These are phyloP conservation scores for Dasyurus viverrinus DNA, from an alignment of 2,113 vertebrate species.

Conservation along the genomic window DNA sequence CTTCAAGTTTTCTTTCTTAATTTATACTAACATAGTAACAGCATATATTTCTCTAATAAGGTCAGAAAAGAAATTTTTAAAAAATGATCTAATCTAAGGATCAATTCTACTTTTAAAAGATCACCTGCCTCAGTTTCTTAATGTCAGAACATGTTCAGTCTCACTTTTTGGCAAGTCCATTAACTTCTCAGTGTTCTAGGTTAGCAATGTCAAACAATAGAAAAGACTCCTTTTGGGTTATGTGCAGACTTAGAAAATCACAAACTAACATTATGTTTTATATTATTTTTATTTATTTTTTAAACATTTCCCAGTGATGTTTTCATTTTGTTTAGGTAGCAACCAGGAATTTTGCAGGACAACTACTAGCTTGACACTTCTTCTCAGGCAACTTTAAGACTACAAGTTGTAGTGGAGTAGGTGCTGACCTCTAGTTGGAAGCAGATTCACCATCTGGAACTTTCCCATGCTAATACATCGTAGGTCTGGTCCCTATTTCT, in stretches of 20 bases:
- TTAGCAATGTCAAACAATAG: neutral
- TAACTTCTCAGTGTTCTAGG: neutral
- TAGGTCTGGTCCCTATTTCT: neutral
- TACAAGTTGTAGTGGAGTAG: neutral
- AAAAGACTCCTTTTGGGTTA: neutral
- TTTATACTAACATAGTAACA: neutral
- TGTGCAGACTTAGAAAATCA: neutral
- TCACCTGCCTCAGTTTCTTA: neutral
- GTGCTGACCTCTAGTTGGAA: neutral
- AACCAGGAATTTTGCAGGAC: neutral
- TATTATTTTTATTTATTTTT: neutral
- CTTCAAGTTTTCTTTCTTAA: neutral
- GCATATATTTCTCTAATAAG: neutral
- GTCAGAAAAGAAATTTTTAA: neutral
- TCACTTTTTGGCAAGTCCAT: neutral
- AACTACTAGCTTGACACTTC: neutral
- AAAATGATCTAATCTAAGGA: neutral
- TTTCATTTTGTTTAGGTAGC: neutral
- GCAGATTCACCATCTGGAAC: neutral
- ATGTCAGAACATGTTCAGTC: neutral
- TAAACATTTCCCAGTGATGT: neutral
- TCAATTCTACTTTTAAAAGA: neutral
- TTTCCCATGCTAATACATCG: neutral
- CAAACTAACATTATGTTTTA: neutral
- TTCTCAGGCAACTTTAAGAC: neutral